Base-by-base conservation (phyloP, 2,113 vertebrate species). In the Calonectris borealis region DNA sequence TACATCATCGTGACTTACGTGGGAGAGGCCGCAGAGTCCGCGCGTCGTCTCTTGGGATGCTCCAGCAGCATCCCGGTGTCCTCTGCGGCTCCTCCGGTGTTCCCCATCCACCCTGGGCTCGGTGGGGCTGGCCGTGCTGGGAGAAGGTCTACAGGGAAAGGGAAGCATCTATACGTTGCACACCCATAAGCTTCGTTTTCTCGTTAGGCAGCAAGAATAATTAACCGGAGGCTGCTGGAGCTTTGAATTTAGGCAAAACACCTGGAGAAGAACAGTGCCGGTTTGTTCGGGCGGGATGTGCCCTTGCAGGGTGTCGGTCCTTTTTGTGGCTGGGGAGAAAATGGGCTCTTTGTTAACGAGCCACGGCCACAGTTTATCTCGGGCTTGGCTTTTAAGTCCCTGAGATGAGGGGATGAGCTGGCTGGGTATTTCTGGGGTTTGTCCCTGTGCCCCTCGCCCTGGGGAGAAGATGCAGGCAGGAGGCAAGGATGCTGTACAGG, bases 1-100 rank as follows among this genome's bases (percentile, higher is more conserved):
- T 19, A 1, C 3, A 2, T 29, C 1, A 0, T 51, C 0, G 0
- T 29, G 48, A 9, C 42, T 52, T 31, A 44, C 0, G 65, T 24
- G 78, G 73, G 42, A 82, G 85, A 70, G 60, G 71, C 58, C 2
- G 5, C 4, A 1, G 34, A 38, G 16, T 70, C 65, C 1, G 0
- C 0, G 6, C 6, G 16, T 26, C 6, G 3, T 73, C 46, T 40
- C 24, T 44, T 0, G 48, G 73, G 70, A 66, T 84, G 85, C 73
- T 85, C 6, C 1, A 9, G 38, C 32, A 38, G 20, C 40, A 7
- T 71, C 55, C 29, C 0, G 1, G 19, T 29, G 22, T 38, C 8
- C 7, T 26, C 3, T 10, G 52, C 1, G 1, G 21, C 49, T 87
- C 40, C 57, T 58, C 55, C 3, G 1, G 51, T 0, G 0, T 70